Conservation (phyloP, 2,797 vertebrate species). For the Sarcoramphus papa region DNA sequence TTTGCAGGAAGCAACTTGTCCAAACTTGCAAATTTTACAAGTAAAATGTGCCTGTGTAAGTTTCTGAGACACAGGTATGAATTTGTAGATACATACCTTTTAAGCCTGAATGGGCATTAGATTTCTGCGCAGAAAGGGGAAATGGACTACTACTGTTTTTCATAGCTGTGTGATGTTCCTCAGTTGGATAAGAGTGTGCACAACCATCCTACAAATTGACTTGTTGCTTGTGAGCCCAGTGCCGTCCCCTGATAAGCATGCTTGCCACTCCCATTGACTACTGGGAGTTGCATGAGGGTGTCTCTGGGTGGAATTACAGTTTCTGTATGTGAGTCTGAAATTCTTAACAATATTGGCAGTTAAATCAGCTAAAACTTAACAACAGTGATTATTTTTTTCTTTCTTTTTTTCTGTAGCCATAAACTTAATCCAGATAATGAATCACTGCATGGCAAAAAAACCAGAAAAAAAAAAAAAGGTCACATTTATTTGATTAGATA, state of each 20-base stretch:
- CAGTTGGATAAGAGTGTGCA: not conserved
- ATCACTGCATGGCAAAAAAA: not conserved
- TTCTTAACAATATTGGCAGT: not conserved
- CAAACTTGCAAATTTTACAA: not conserved
- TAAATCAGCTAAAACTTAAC: not conserved
- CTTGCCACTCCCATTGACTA: not conserved
- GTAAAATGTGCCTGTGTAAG: not conserved
- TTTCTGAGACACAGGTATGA: not conserved
- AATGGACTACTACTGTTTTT: not conserved
- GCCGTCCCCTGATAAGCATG: not conserved
- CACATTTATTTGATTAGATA: conserved; percentile 12
- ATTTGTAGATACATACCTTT: not conserved
- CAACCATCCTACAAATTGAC: not conserved
- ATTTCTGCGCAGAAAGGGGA: not conserved
- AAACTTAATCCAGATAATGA: not conserved
- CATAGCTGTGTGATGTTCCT: not conserved
- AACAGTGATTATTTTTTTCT: not conserved
- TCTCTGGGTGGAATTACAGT: not conserved
- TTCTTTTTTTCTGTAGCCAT: not conserved
- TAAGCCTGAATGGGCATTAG: not conserved
- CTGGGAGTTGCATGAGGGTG: not conserved
- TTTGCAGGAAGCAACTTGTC: conserved; percentile 18
- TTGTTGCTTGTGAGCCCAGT: not conserved
- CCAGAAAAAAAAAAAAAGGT: not conserved
- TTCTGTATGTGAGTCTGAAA: not conserved